Percentiles rank a stretch among this genome's conserved stretches.
phyloP scores from a whole-genome alignment of 2,113 vertebrate genomes.

The Candoia aspera region DNA sequence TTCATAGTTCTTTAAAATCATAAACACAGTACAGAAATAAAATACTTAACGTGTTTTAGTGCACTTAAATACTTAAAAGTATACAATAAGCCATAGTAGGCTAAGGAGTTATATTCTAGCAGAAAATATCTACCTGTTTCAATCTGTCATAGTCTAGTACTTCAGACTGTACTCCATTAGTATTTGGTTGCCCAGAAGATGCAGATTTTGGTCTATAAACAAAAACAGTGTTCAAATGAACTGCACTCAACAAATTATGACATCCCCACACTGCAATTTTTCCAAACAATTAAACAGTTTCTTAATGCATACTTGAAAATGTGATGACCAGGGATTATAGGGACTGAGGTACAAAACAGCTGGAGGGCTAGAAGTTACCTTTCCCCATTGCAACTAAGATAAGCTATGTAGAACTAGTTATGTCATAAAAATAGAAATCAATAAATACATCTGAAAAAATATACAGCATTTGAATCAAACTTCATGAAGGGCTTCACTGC shows the following conservation, averaged over 20 bases:
- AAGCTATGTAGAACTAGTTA: background rate
- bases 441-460: background rate
- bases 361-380: background rate
- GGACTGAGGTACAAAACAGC: background rate
- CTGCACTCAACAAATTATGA: background rate
- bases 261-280: background rate
- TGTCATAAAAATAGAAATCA: background rate
- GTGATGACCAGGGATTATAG: background rate
- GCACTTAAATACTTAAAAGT: background rate
- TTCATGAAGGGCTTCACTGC: background rate
- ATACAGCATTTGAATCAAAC: background rate
- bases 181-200: conserved; percentile 88
- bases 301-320: background rate
- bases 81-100: background rate
- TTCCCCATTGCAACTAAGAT: background rate
- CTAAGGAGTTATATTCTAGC: background rate
- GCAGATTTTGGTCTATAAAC: conserved; percentile 92
- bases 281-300: background rate
- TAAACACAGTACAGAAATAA: background rate
- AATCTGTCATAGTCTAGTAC: conserved; percentile 93
- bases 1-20: background rate
- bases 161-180: conserved; percentile 95
- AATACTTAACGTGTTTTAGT: background rate
- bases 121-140: conserved; percentile 86
- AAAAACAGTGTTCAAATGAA: conserved; percentile 31